Conservation (phyloP, 1,140 invertebrate species). For the Pararge aegeria region DNA sequence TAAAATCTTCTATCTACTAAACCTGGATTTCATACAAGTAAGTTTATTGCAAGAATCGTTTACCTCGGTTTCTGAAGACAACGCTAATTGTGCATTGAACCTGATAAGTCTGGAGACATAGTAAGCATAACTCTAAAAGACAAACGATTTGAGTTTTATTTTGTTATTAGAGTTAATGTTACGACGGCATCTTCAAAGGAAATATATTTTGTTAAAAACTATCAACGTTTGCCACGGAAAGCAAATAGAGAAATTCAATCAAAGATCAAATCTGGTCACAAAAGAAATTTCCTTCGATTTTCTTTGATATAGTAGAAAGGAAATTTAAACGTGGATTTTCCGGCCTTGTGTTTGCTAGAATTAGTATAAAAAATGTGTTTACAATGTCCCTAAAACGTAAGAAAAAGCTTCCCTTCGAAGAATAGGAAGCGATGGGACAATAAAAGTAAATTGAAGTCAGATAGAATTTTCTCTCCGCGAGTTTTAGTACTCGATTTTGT, state of each 20-base stretch:
- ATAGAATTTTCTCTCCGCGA: conserved; percentile 78
- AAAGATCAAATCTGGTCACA: conserved; percentile 43
- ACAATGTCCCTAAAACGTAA: conserved; percentile 53
- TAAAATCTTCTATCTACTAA: no score
- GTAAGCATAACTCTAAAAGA: no score
- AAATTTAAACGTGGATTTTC: conserved; percentile 52
- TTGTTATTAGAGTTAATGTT: no score
- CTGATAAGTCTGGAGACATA: no score
- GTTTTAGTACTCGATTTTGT: conserved; percentile 75
- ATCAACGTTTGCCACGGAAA: background rate
- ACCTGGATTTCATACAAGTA: no score
- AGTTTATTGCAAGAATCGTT: no score
- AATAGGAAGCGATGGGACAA: conserved; percentile 70
- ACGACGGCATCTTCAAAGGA: no score
- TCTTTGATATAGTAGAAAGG: conserved; percentile 51
- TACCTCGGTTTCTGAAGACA: no score
- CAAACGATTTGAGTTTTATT: no score
- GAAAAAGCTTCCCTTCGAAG: conserved; percentile 53
- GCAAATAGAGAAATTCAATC: conserved; percentile 39
- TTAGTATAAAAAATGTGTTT: conserved; percentile 65
- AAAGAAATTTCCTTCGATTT: conserved; percentile 41
- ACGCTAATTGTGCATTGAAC: no score
- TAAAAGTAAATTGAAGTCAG: conserved; percentile 78
- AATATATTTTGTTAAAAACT: no score
- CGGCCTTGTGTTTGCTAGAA: conserved; percentile 47